These are phyloP conservation scores for Oenanthe melanoleuca DNA, from an alignment of 2,113 vertebrate genomes.

Conservation along the genomic window DNA sequence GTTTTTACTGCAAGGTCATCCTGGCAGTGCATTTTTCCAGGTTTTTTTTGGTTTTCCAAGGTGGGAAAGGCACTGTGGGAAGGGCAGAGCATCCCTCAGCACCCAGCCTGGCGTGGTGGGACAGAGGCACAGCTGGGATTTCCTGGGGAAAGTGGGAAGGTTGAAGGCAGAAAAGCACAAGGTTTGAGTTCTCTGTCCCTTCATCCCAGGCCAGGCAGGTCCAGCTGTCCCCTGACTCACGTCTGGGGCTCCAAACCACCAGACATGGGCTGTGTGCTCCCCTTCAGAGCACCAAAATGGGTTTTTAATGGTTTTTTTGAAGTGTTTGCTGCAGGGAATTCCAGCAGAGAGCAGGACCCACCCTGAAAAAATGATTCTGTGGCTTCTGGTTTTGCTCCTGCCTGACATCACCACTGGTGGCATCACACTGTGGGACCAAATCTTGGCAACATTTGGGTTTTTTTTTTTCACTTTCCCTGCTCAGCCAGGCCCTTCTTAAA, in stretches of 20 bases:
- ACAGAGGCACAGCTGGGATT: too few relatives aligned
- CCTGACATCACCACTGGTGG: neutral
- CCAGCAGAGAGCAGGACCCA: neutral
- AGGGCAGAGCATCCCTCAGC: neutral
- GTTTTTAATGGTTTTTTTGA: neutral
- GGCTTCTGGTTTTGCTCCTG: neutral
- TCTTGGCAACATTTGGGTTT: neutral
- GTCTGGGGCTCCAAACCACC: neutral
- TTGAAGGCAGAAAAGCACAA: neutral
- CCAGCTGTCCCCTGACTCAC: slow-evolving; percentile 35
- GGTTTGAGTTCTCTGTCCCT: neutral
- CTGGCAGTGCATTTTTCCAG: fast-evolving
- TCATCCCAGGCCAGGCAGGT: neutral
- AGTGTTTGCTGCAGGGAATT: neutral
- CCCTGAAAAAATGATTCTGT: neutral
- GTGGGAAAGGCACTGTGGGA: neutral
- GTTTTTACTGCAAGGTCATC: neutral
- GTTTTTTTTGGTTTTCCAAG: neutral
- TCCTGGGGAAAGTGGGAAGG: neutral
- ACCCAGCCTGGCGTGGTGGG: too few relatives aligned
- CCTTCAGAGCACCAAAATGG: neutral
- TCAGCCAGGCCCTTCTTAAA: neutral
- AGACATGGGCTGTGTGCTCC: neutral
- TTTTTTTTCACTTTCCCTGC: neutral
- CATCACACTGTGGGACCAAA: neutral